Conservation (phyloP, 1,140 invertebrate genomes). For the Psilanteris sp. region DNA sequence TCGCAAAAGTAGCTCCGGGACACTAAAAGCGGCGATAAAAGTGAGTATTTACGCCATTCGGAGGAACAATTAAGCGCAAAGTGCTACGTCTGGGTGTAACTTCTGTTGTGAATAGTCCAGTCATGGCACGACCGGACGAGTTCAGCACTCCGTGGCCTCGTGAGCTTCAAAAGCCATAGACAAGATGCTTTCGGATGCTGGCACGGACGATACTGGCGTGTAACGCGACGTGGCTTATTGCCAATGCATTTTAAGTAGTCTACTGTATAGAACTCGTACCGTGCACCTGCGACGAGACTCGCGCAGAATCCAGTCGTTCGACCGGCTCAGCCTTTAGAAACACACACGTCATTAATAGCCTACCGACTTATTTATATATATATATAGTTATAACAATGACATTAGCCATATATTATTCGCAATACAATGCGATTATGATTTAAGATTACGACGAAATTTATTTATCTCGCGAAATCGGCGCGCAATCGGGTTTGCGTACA, state of each 20-base stretch:
- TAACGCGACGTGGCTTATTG: conserved; percentile 77
- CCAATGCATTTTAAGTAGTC: conserved; percentile 79
- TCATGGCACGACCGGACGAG: conserved; percentile 59
- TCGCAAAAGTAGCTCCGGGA: conserved; percentile 34
- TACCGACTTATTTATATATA: conserved; percentile 15
- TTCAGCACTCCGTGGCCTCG: conserved; percentile 63
- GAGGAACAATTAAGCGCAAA: conserved; percentile 60
- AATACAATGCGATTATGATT: too few relatives aligned
- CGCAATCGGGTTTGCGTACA: too few relatives aligned
- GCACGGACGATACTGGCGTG: conserved; percentile 62
- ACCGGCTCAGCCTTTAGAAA: conserved; percentile 50
- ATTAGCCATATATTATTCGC: conserved; percentile 8
- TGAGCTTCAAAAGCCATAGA: conserved; percentile 63
- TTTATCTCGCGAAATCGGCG: too few relatives aligned
- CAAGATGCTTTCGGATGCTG: conserved; percentile 61
- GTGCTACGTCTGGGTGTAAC: conserved; percentile 55
- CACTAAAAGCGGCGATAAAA: conserved; percentile 52
- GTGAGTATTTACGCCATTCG: conserved; percentile 53
- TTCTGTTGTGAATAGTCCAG: conserved; percentile 55
- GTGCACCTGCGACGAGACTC: conserved; percentile 60
- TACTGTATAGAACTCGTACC: conserved; percentile 69
- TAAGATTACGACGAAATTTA: too few relatives aligned
- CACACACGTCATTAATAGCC: conserved; percentile 44
- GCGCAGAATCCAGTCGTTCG: conserved; percentile 43
- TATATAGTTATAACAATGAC: conserved; percentile 32